Base-by-base conservation (phyloP, 2,797 vertebrate species). In the Botia almorhae region DNA sequence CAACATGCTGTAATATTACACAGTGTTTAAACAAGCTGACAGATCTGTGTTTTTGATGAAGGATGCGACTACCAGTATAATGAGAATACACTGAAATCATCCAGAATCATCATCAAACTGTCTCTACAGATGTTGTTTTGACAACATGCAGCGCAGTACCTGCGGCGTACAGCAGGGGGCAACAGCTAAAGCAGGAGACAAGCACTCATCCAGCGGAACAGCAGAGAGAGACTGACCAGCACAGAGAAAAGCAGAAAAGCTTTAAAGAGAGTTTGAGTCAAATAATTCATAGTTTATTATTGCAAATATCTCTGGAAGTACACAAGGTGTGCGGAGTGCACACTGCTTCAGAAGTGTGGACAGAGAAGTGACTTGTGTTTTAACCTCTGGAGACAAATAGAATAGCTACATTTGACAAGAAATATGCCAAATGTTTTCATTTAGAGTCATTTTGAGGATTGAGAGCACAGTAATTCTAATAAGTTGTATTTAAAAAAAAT, bases 151-250 rank as follows among this genome's bases (percentile, higher is more conserved):
- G 65, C 50, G 16, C 51, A 85, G 89, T 95, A 94, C 93, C 94
- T 95, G 92, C 86, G 90, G 69, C 85, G 82, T 84, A 84, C 85
- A 90, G 91, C 89, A 91, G 87, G 90, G 2, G 84, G 83, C n/a
- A 76, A 84, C 78, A 43, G 87, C 85, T 81, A 91, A 89, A 85
- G 89, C 61, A 85, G 87, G 90, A 92, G 91, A 90, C 85, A 89
- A 82, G 90, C 86, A 93, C 89, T 89, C 86, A 88, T 93, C 89
- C 82, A 90, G 82, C 84, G 88, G 90, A 88, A 87, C 83, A 86
- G 87, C 92, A 89, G 92, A 89, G 75, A 92, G 87, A 65, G 89
- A 94, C 94, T 94, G 89, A 73, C 90, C 61, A 78, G 17, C 26
- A 53, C 17, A 88, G 19, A 56, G 67, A 70, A 14, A 39, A 39